phyloP scores from a whole-genome alignment of 2,888 invertebrate species.

The Gymnosoma rotundatum region DNA sequence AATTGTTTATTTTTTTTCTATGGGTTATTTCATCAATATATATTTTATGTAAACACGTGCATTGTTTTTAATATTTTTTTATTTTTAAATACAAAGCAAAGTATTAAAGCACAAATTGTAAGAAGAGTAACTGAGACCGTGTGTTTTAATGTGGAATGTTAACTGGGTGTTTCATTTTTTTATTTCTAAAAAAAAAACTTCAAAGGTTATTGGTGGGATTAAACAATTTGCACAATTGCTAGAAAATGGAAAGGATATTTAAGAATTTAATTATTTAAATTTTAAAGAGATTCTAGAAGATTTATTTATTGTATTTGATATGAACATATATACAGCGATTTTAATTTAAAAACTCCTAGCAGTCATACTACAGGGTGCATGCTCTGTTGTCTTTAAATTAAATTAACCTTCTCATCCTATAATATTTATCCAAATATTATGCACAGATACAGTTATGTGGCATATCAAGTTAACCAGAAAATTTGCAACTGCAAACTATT shows the following conservation, averaged over 20 bases:
- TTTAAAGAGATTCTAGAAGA: too few species aligned
- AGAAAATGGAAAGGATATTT: not conserved
- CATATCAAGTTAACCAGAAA: too few species aligned
- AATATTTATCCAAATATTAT: too few species aligned
- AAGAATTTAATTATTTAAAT: slow-evolving; percentile 1
- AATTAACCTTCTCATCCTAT: too few species aligned
- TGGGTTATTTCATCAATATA: slow-evolving; percentile 25
- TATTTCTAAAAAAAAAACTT: slow-evolving; percentile 5
- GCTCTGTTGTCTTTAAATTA: not conserved
- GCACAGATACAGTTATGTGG: too few species aligned
- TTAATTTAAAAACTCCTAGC: too few species aligned
- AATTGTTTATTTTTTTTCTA: not conserved
- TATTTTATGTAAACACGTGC: slow-evolving; percentile 41
- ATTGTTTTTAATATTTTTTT: slow-evolving; percentile 17
- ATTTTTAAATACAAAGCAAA: too few species aligned
- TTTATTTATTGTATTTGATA: not conserved
- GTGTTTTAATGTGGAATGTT: not conserved
- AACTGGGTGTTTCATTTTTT: not conserved
- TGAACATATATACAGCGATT: too few species aligned
- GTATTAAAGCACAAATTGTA: not conserved
- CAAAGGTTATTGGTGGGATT: slow-evolving; percentile 30
- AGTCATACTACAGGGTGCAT: too few species aligned
- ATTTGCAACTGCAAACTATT: too few species aligned
- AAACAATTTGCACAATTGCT: slow-evolving; percentile 10
- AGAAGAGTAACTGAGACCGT: slow-evolving; percentile 9